A percentile compares a stretch with the other conserved stretches of the same genome.
Conservation (phyloP, 2,797 vertebrate genomes). For the Argyrosomus regius region DNA sequence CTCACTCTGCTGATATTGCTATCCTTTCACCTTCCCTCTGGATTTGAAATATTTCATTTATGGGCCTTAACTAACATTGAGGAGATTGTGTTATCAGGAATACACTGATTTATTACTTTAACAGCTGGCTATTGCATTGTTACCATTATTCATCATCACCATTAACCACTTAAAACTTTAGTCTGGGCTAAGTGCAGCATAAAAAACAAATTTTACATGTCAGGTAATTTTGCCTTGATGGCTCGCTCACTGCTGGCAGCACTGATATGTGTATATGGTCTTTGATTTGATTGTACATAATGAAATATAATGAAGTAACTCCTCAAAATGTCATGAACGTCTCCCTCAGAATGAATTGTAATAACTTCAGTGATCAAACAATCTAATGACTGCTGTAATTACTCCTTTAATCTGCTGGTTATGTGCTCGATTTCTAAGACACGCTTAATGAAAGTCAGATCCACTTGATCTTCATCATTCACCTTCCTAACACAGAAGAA, state of each 20-base stretch:
- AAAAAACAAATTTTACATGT: slow-evolving; percentile 2
- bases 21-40: background rate
- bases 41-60: no score
- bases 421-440: background rate
- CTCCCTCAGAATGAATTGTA: background rate
- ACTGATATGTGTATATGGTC: background rate
- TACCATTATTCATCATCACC: background rate
- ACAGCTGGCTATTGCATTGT: background rate
- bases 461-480: no score
- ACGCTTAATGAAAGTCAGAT: no score
- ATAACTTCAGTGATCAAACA: background rate
- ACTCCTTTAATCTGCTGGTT: background rate
- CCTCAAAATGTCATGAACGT: background rate
- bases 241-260: background rate
- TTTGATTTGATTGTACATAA: background rate
- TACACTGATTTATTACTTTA: background rate
- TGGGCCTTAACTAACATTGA: no score
- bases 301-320: background rate
- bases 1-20: no score
- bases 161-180: background rate
- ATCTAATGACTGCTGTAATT: background rate
- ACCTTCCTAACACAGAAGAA: no score
- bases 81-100: background rate
- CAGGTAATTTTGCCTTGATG: background rate
- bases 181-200: background rate